Percentiles rank a stretch among this genome's conserved stretches.
These are phyloP conservation scores for Callipepla squamata DNA, from an alignment of 2,113 vertebrate species.

Conservation along the genomic window DNA sequence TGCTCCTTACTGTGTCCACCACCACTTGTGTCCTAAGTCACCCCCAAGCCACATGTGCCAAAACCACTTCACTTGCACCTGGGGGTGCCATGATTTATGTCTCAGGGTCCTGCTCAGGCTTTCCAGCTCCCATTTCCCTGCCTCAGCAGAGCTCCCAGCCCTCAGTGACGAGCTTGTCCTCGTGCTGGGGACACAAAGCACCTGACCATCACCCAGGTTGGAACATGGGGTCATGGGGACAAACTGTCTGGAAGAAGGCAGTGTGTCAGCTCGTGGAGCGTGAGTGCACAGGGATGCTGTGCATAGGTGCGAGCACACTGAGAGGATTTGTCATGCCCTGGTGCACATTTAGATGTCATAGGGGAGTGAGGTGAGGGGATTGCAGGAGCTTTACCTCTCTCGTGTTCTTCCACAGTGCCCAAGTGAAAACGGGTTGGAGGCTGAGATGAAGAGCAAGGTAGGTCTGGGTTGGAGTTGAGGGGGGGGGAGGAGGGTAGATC, in stretches of 20 bases:
- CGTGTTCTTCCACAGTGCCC: constrained; percentile 44
- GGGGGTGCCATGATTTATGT: constrained; percentile 31
- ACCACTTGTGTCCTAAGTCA: background rate
- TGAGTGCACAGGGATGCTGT: background rate
- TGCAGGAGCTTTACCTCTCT: background rate
- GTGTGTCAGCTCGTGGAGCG: rapidly evolving
- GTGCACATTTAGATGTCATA: background rate
- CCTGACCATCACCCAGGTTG: background rate
- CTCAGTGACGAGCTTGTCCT: background rate
- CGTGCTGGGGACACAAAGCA: background rate
- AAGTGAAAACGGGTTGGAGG: background rate
- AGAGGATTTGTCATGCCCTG: background rate
- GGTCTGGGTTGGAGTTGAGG: background rate
- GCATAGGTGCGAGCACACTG: rapidly evolving
- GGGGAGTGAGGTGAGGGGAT: background rate
- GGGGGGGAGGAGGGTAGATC: background rate
- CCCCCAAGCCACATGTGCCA: background rate
- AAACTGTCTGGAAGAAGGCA: background rate
- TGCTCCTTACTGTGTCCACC: background rate
- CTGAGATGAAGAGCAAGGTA: constrained; percentile 25
- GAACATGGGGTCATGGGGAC: background rate
- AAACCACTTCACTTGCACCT: background rate
- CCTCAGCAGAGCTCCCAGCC: constrained; percentile 18
- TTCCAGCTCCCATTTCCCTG: constrained; percentile 45
- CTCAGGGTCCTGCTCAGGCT: background rate